Percentiles rank a stretch among this genome's conserved stretches.
Conservation (phyloP, 64 coral and sea anemone genomes). For the Dendrophyllia cribrosa region DNA sequence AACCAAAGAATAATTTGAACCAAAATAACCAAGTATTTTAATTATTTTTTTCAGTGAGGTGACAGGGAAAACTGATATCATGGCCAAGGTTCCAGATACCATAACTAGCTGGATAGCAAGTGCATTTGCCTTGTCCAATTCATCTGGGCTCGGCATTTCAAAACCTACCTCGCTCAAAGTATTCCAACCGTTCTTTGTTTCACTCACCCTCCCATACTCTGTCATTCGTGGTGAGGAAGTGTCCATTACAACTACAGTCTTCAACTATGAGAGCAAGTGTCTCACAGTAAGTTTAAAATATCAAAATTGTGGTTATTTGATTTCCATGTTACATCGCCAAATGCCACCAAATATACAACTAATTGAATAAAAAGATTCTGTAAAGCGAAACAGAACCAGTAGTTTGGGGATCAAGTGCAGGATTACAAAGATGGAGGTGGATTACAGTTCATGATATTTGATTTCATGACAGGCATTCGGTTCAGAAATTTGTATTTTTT, state of each 20-base stretch:
- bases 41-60: slow-evolving; percentile 49
- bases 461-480: too few relatives aligned
- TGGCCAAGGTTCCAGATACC: slow-evolving; percentile 83
- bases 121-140: slow-evolving; percentile 94
- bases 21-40: too few relatives aligned
- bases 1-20: too few relatives aligned
- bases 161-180: slow-evolving; percentile 73
- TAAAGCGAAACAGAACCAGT: too few relatives aligned
- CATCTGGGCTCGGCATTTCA: slow-evolving; percentile 82
- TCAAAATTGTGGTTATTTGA: too few relatives aligned
- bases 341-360: too few relatives aligned
- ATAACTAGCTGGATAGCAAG: slow-evolving; percentile 95
- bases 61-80: slow-evolving; percentile 59
- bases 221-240: slow-evolving; percentile 95
- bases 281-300: slow-evolving; percentile 65
- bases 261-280: slow-evolving; percentile 89
- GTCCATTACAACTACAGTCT: slow-evolving; percentile 76
- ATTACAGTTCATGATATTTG: too few relatives aligned
- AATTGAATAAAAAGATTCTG: too few relatives aligned
- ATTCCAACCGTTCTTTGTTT: slow-evolving; percentile 96
- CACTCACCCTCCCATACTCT: slow-evolving; percentile 91
- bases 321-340: too few relatives aligned
- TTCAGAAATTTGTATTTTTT: too few relatives aligned
- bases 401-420: too few relatives aligned
- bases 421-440: too few relatives aligned